Evolutionary conservation across 2,888 invertebrate genomes (phyloP).

Genomic region (Venusia cambrica): DNA sequence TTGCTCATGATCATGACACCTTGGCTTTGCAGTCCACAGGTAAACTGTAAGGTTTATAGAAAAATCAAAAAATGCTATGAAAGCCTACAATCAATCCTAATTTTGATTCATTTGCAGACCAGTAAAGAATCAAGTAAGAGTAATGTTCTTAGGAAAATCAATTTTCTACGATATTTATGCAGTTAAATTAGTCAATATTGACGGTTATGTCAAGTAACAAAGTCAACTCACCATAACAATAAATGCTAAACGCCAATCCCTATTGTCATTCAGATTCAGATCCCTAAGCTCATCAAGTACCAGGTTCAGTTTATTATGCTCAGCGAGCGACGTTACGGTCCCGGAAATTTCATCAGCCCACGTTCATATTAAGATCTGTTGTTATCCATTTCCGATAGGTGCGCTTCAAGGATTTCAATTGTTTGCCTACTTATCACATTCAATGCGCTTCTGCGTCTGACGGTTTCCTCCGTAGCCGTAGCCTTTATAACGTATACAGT

Average conservation of each 20-base stretch:
- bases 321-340: constrained; percentile 26
- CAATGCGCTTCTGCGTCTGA: constrained; percentile 16
- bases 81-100: constrained; percentile 4
- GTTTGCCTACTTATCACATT: constrained; percentile 15
- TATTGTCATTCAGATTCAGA: constrained; percentile 22
- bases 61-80: constrained; percentile 40
- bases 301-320: constrained; percentile 18
- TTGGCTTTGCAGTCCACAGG: constrained; percentile 49
- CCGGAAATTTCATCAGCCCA: constrained; percentile 46
- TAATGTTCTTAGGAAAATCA: constrained; percentile 1
- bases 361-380: constrained; percentile 20
- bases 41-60: constrained; percentile 66
- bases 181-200: not conserved
- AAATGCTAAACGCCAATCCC: constrained; percentile 24
- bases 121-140: not conserved
- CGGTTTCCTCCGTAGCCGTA: constrained; percentile 13
- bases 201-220: constrained; percentile 11
- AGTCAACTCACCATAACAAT: constrained; percentile 28
- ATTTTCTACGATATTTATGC: constrained; percentile 8
- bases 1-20: constrained; percentile 36
- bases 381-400: constrained; percentile 18
- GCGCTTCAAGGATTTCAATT: constrained; percentile 17
- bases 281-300: constrained; percentile 22
- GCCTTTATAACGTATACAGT: constrained; percentile 20
- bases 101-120: constrained; percentile 3